phyloP scores from a whole-genome alignment of 2,113 vertebrate genomes.

The Burhinus bistriatus region DNA sequence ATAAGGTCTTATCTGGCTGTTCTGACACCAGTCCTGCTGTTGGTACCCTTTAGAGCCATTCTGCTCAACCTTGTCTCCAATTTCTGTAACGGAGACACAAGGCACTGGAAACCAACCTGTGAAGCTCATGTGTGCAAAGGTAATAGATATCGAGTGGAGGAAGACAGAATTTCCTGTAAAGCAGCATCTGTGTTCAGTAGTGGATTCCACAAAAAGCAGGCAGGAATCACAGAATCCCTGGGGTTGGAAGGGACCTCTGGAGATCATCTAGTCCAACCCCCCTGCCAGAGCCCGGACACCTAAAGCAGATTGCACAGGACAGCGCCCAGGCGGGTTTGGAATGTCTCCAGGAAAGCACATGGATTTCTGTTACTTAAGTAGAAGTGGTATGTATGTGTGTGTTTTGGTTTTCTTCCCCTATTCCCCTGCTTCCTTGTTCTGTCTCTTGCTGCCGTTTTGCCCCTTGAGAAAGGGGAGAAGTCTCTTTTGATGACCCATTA shows the following conservation, averaged over 20 bases:
- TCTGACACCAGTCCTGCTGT: not conserved
- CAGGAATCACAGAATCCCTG: no score
- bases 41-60: not conserved
- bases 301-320: no score
- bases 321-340: no score
- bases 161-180: not conserved
- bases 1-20: not conserved
- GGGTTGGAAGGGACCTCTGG: no score
- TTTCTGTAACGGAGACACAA: not conserved
- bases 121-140: not conserved
- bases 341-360: no score
- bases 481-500: not conserved
- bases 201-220: not conserved
- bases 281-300: no score
- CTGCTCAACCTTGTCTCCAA: not conserved
- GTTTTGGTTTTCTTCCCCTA: not conserved
- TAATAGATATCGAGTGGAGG: no score
- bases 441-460: not conserved
- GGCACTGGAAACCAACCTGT: not conserved
- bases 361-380: not conserved
- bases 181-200: not conserved
- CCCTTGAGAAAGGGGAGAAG: not conserved
- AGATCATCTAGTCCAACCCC: no score
- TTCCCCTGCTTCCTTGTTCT: not conserved
- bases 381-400: rapidly evolving